These are phyloP conservation scores for Holothuria leucospilota DNA, from an alignment of 53 echinoderm and acorn worm genomes.

Conservation along the genomic window DNA sequence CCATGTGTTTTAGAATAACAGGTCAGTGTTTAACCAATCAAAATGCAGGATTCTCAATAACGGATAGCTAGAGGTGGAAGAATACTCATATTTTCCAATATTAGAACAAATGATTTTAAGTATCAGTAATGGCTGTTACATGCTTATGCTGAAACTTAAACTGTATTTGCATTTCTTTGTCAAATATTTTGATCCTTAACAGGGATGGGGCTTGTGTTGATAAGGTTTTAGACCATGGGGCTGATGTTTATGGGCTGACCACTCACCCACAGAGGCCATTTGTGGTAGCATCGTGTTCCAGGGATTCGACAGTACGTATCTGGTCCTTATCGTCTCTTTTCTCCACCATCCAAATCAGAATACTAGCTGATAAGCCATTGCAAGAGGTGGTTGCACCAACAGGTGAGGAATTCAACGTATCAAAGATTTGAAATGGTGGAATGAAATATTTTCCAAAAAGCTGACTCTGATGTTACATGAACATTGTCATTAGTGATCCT, in stretches of 20 bases:
- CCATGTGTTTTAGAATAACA: no score
- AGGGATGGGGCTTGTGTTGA: slow-evolving; percentile 99
- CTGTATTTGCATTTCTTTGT: neutral
- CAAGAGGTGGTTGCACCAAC: slow-evolving; percentile 84
- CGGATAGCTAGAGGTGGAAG: no score
- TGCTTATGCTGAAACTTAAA: neutral
- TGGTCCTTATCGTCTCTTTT: slow-evolving; percentile 89
- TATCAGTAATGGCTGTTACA: neutral
- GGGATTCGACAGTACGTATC: slow-evolving; percentile 94
- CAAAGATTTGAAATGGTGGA: no score
- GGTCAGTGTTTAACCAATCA: no score
- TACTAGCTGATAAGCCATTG: slow-evolving; percentile 79
- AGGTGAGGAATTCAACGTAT: slow-evolving; percentile 47
- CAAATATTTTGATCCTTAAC: neutral
- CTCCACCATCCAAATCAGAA: slow-evolving; percentile 83
- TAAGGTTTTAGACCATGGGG: slow-evolving; percentile 91
- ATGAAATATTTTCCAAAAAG: no score
- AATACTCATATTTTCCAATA: no score
- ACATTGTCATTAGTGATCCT: no score
- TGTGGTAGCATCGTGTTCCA: slow-evolving; percentile 89
- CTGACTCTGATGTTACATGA: no score
- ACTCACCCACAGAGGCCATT: slow-evolving; percentile 91
- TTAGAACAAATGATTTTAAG: neutral
- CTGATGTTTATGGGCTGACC: slow-evolving; percentile 97
- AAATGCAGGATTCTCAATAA: no score